Percentiles rank a stretch among this genome's conserved stretches.
Evolutionary conservation across 2,888 invertebrate genomes (phyloP).

Genomic region (Yponomeuta sedellus): DNA sequence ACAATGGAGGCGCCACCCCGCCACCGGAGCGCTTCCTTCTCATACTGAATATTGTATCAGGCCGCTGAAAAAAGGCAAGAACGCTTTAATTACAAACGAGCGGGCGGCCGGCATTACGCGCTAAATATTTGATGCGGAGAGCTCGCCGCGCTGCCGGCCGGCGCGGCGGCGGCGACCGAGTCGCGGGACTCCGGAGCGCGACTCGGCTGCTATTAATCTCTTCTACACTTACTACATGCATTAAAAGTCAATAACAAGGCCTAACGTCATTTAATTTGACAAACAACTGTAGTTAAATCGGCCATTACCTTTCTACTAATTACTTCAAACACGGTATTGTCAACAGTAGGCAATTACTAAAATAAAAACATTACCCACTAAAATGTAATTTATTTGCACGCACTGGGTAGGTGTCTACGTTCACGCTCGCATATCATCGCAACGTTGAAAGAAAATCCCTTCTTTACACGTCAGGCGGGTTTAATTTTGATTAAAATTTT

Average conservation of each 20-base stretch:
- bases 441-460: not conserved
- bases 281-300: not conserved
- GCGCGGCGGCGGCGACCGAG: not conserved
- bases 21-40: slow-evolving; percentile 73
- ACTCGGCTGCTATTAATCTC: slow-evolving; percentile 54
- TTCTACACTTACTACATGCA: slow-evolving; percentile 50
- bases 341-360: not conserved
- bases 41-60: slow-evolving; percentile 77
- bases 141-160: slow-evolving; percentile 31
- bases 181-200: not conserved
- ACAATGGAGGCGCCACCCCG: slow-evolving; percentile 77
- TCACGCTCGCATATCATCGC: not conserved
- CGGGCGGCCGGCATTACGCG: slow-evolving; percentile 70
- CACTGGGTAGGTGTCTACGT: not conserved
- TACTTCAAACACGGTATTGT: not conserved
- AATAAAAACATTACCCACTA: not conserved
- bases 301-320: not conserved
- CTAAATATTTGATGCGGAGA: slow-evolving; percentile 75
- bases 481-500: slow-evolving; percentile 4
- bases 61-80: slow-evolving; percentile 76
- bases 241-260: not conserved
- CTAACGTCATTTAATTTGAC: not conserved
- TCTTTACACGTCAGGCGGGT: not conserved
- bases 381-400: not conserved
- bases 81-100: slow-evolving; percentile 76